Base-by-base conservation (phyloP, 2,113 vertebrate genomes). In the Pseudorasbora parva region DNA sequence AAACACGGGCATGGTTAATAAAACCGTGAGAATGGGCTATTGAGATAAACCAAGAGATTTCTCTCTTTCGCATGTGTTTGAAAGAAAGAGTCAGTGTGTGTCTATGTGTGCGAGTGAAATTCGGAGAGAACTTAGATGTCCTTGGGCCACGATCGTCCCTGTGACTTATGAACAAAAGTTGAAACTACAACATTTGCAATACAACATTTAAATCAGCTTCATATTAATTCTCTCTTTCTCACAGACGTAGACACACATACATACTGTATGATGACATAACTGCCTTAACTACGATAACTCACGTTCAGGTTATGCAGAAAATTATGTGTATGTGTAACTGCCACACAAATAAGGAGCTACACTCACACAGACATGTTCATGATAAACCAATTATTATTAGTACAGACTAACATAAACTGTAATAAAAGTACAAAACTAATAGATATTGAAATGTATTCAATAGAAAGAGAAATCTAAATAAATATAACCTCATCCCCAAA, bases 111-210 rank as follows among this genome's bases (percentile, higher is more conserved):
- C 56, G 49, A 37, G 51, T 19, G 57, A 78, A 23, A 79, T 27
- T 81, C 51, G 27, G 15, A 82, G 25, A 60, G 72, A 78, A 49
- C 57, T 71, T 17, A 81, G 66, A 78, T 78, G 72, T 78, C 82
- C 86, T 78, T 49, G 60, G 78, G 86, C 60, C 49, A 60, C 25
- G n/a, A 25, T 19, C 59, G 54, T 62, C 43, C 82, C 82, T 84
- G 78, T 68, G 76, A 86, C 85, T 86, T 76, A 62, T 17, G 14
- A 78, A 80, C 60, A 80, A 68, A 60, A 80, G 43, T 80, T 51
- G 57, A 64, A 79, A 49, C 37, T 51, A 81, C 25, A 41, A 30
- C 19, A 17, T 30, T 68, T 19, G 10, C 43, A 64, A 66, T 14
- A 30, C n/a, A 66, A 47, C 57, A 78, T 17, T 14, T 56, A 30